Conservation (phyloP, 2,797 vertebrate genomes). For the Pitangus sulphuratus region DNA sequence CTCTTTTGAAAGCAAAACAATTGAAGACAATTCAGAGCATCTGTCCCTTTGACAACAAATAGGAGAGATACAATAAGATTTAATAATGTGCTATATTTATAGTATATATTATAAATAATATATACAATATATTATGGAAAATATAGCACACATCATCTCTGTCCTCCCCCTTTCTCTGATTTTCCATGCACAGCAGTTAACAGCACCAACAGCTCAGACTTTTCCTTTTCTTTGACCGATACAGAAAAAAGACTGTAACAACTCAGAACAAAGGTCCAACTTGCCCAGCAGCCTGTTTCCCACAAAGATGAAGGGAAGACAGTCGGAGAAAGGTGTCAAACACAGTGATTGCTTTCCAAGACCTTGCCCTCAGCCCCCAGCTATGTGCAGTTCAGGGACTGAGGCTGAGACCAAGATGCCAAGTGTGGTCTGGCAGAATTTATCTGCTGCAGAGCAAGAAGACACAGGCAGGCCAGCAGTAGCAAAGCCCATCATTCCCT, state of each 20-base stretch:
- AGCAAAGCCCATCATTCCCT: background rate
- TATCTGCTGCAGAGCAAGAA: background rate
- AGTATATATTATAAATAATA: background rate
- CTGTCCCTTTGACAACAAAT: background rate
- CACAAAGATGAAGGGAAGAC: background rate
- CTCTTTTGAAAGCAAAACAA: background rate
- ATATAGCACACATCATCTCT: background rate
- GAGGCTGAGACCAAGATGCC: background rate
- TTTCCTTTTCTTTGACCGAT: background rate
- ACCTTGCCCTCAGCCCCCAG: background rate
- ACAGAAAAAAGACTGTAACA: background rate
- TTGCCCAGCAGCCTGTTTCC: background rate
- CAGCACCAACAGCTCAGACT: background rate
- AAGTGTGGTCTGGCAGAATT: background rate
- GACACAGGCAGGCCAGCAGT: background rate
- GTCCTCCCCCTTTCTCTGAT: background rate
- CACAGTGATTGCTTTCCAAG: fast-evolving
- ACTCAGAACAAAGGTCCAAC: background rate
- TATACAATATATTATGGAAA: background rate
- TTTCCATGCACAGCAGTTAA: background rate
- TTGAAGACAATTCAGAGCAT: background rate
- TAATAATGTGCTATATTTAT: background rate
- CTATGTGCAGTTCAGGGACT: fast-evolving
- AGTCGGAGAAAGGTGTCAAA: background rate
- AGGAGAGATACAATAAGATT: background rate